These are phyloP conservation scores for Leucoma salicis DNA, from an alignment of 2,888 invertebrate species.

Conservation along the genomic window DNA sequence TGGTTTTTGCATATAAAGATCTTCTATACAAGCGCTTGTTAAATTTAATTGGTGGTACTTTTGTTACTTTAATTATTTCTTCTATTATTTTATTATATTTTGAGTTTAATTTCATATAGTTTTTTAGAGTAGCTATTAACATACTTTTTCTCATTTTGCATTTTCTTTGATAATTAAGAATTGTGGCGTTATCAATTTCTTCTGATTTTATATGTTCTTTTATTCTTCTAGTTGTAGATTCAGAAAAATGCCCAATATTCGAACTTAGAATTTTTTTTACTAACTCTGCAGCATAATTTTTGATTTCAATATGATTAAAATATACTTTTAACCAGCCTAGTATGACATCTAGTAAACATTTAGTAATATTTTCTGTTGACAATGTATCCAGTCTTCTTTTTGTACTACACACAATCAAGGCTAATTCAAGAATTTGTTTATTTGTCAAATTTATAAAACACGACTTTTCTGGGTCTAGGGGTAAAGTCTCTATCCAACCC, in stretches of 20 bases:
- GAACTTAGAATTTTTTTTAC: slow-evolving; percentile 11
- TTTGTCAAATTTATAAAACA: no score
- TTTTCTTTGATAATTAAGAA: no score
- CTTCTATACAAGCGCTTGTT: slow-evolving; percentile 1
- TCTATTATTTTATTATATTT: slow-evolving; percentile 12
- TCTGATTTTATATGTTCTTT: no score
- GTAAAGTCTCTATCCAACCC: no score
- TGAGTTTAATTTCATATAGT: no score
- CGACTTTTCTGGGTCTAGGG: no score
- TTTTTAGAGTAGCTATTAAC: no score
- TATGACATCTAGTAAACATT: slow-evolving; percentile 13
- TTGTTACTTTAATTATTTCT: slow-evolving; percentile 19
- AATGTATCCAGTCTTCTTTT: slow-evolving; percentile 3
- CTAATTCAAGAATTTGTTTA: slow-evolving; percentile 12
- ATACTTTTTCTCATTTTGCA: no score
- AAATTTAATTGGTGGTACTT: slow-evolving; percentile 15
- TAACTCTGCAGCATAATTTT: slow-evolving; percentile 14
- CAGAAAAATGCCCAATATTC: no score
- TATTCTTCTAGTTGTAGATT: no score
- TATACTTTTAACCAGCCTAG: slow-evolving; percentile 25
- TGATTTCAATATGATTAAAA: slow-evolving; percentile 12
- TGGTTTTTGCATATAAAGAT: neutral
- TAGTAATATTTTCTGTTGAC: slow-evolving; percentile 1
- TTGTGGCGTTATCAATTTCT: no score
- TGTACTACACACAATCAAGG: slow-evolving; percentile 14